Evolutionary conservation across 2,888 invertebrate genomes (phyloP).

Genomic region (Pandemis corylana): DNA sequence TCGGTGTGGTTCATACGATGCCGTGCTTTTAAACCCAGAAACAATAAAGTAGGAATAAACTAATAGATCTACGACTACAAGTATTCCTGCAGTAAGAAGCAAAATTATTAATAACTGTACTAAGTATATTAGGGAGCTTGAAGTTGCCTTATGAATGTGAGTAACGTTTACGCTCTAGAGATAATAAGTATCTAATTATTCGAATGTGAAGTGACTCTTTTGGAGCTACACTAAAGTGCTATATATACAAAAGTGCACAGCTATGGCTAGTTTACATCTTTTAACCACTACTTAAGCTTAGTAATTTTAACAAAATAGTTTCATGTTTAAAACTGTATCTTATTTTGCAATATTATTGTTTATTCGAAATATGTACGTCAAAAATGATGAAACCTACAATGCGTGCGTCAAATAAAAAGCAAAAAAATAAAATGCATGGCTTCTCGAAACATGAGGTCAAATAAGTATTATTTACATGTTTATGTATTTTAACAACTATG

Average conservation of each 20-base stretch:
- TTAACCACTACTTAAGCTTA: neutral
- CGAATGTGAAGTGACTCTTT: neutral
- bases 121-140: neutral
- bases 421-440: neutral
- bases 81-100: neutral
- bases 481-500: neutral
- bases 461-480: too few relatives aligned
- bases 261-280: neutral
- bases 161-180: neutral
- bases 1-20: slow-evolving; percentile 2
- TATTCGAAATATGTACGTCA: too few relatives aligned
- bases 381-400: too few relatives aligned
- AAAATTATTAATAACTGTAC: neutral
- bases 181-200: neutral
- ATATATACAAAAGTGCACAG: slow-evolving; percentile 10
- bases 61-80: neutral
- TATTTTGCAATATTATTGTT: too few relatives aligned
- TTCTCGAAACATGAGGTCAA: too few relatives aligned
- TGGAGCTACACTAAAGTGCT: neutral
- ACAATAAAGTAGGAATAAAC: neutral
- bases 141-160: neutral
- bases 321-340: too few relatives aligned
- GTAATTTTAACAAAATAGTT: too few relatives aligned
- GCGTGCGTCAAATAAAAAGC: neutral
- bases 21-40: slow-evolving; percentile 38